These are phyloP conservation scores for Osmoderma eremita DNA, from an alignment of 2,888 invertebrate genomes.

Conservation along the genomic window DNA sequence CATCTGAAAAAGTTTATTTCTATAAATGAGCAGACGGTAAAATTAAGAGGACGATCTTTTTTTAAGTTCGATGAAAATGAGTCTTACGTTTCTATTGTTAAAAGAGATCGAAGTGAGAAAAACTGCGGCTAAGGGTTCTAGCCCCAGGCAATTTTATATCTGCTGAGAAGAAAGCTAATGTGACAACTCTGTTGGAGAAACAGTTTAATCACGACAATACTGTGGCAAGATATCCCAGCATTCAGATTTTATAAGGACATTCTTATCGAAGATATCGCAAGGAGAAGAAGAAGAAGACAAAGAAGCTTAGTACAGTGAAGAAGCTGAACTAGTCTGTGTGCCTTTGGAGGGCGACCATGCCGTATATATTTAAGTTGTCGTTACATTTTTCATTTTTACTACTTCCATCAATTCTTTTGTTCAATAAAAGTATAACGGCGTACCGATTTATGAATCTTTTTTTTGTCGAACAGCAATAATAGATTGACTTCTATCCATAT, in stretches of 20 bases:
- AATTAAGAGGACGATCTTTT: background rate
- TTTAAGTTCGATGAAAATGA: slow-evolving; percentile 9
- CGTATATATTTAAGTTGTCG: slow-evolving; percentile 15
- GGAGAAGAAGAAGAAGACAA: background rate
- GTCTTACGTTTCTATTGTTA: slow-evolving; percentile 19
- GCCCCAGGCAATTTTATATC: slow-evolving; percentile 19
- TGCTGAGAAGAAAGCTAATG: slow-evolving; percentile 28
- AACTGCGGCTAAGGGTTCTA: slow-evolving; percentile 27
- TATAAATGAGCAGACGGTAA: slow-evolving; percentile 10
- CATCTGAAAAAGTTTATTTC: slow-evolving; percentile 5
- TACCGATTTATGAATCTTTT: background rate
- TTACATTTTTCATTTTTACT: background rate
- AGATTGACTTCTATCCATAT: background rate
- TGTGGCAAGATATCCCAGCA: slow-evolving; percentile 34
- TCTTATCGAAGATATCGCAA: slow-evolving; percentile 6
- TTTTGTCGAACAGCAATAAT: no score
- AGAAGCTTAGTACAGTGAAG: background rate
- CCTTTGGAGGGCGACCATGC: slow-evolving; percentile 10
- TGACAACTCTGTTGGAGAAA: slow-evolving; percentile 28
- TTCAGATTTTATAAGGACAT: slow-evolving; percentile 35
- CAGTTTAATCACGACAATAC: slow-evolving; percentile 29
- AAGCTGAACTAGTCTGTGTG: slow-evolving; percentile 16
- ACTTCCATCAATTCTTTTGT: background rate
- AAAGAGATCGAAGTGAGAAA: slow-evolving; percentile 14
- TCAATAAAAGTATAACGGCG: background rate